Base-by-base conservation (phyloP, 2,888 invertebrate species). In the Parascotia fuliginaria region DNA sequence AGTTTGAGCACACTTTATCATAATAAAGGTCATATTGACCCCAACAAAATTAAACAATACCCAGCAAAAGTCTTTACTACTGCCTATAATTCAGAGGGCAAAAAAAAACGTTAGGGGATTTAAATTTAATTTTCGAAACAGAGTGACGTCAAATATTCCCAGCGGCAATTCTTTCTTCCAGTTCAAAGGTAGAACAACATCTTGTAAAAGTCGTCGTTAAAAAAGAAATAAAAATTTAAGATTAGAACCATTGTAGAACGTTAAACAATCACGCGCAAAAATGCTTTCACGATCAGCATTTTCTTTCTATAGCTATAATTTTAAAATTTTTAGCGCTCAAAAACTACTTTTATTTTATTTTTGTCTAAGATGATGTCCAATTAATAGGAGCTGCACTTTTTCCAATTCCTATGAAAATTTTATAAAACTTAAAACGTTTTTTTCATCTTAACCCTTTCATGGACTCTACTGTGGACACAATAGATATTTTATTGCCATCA, bases 61-160 rank as follows among this genome's bases (percentile, higher is more conserved):
- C 65, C 73, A 70, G 76, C 69, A 81, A 79, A 84, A 79, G 73
- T 81, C 79, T 80, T 83, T 79, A 80, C 81, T 77, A 81, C 76
- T 74, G 75, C 81, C 80, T 81, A 85, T 86, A 85, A 90, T 89
- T 86, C 63, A 75, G 74, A 85, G 89, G 89, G 89, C 81, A 83
- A 85, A 70, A 88, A 88, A 89, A 68, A 91, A 87, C 77, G 79
- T 77, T 79, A 82, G 90, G 90, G 92, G 88, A 87, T 85, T 89
- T 86, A 88, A 92, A 92, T 91, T 92, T 90, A 91, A 92, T 91
- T 91, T 91, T 83, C 83, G 81, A 85, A 84, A 84, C 75, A 81
- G 70, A 89, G 88, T 84, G 83, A 85, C 87, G 86, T 84, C 84
- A 84, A 89, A 84, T 79, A 85, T 89, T 81, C 89, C 89, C 75